Evolutionary conservation across 2,113 vertebrate species (phyloP).

Genomic region (Dasyprocta punctata): DNA sequence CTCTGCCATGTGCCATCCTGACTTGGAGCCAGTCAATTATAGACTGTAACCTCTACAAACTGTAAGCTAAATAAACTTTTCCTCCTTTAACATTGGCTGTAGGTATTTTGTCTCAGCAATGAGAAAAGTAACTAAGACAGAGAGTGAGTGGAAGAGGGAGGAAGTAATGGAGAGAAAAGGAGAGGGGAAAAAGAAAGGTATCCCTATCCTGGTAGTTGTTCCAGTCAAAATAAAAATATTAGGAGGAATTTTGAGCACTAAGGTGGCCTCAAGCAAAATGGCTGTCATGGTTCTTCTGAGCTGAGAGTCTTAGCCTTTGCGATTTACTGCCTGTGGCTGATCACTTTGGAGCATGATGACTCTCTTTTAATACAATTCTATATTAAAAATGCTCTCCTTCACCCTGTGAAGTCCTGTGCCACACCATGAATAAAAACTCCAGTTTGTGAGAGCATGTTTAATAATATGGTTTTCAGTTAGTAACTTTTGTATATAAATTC

Average conservation of each 20-base stretch:
- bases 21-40: not conserved
- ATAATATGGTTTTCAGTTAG: slow-evolving; percentile 63
- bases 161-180: not conserved
- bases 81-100: not conserved
- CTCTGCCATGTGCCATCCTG: not conserved
- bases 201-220: not conserved
- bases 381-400: slow-evolving; percentile 48
- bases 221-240: not conserved
- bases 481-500: slow-evolving; percentile 80
- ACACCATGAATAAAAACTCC: not conserved
- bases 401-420: not conserved
- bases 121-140: not conserved
- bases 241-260: not conserved
- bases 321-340: not conserved
- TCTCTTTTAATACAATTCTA: slow-evolving; percentile 31
- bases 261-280: not conserved
- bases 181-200: too few species aligned
- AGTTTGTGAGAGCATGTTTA: slow-evolving; percentile 29
- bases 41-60: not conserved
- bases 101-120: not conserved
- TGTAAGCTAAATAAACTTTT: not conserved
- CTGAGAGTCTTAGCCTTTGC: not conserved
- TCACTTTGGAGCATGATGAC: not conserved
- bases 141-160: not conserved
- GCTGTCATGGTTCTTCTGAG: not conserved